A percentile compares a stretch with the other conserved stretches of the same genome.
These are phyloP conservation scores for Epizoanthus stellaris DNA, from an alignment of 92 coral and sea anemone species.

Conservation along the genomic window DNA sequence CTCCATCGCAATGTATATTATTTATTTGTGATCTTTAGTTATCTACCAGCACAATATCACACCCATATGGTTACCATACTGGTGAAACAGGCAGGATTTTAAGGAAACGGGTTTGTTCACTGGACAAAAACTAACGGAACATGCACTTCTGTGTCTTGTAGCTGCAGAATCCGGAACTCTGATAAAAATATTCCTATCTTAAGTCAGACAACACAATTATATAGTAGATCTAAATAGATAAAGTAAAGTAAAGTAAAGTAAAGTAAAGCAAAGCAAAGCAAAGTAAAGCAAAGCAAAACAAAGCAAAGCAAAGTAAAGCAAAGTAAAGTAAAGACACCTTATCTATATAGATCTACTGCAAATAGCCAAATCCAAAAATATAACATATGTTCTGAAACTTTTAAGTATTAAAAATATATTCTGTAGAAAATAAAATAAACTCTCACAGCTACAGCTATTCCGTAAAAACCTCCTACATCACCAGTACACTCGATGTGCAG, in stretches of 20 bases:
- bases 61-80: background rate
- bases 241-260: no score
- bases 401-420: no score
- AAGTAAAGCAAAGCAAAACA: no score
- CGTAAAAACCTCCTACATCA: background rate
- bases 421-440: background rate
- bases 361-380: no score
- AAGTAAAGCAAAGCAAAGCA: no score
- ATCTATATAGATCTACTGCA: no score
- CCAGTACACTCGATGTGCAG: background rate
- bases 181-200: background rate
- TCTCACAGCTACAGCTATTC: background rate
- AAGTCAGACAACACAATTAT: background rate
- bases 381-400: no score
- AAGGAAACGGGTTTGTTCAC: background rate
- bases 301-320: no score
- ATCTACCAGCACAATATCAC: background rate
- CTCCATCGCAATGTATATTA: conserved; percentile 3
- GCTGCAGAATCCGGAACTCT: background rate
- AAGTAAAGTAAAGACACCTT: no score
- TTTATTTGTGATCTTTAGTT: background rate
- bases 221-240: no score
- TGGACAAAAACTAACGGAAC: background rate
- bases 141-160: background rate
- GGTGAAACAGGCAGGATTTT: background rate